Evolutionary conservation across 2,797 vertebrate species (phyloP).

Genomic region (Bradypus variegatus): DNA sequence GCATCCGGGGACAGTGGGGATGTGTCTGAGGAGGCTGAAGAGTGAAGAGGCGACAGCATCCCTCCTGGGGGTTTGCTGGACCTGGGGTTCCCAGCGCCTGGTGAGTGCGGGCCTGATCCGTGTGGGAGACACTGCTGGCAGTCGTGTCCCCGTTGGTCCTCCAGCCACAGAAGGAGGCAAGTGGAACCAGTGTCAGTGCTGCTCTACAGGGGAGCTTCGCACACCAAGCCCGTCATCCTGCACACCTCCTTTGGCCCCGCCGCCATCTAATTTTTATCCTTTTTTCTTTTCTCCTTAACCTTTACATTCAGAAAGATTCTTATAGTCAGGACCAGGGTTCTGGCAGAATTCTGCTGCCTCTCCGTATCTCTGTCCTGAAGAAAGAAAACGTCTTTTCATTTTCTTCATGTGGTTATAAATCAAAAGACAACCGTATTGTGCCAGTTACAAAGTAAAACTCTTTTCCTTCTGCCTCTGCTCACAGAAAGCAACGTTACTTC

Average conservation of each 20-base stretch:
- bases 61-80: too few species aligned
- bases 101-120: neutral
- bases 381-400: neutral
- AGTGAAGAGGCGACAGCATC: neutral
- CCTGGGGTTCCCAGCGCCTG: neutral
- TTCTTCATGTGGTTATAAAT: neutral
- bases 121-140: accelerated
- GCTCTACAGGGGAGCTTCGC: neutral
- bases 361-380: neutral
- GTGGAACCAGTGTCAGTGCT: neutral
- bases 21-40: neutral
- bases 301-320: neutral
- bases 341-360: too few species aligned
- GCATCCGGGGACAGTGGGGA: neutral
- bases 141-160: neutral
- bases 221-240: neutral
- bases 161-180: neutral
- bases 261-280: too few species aligned
- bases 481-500: neutral
- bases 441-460: neutral
- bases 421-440: neutral
- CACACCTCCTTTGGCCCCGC: too few species aligned
- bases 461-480: neutral
- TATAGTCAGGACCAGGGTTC: accelerated
- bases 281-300: neutral